phyloP scores from a whole-genome alignment of 2,888 invertebrate species.

The Litoditis marina region DNA sequence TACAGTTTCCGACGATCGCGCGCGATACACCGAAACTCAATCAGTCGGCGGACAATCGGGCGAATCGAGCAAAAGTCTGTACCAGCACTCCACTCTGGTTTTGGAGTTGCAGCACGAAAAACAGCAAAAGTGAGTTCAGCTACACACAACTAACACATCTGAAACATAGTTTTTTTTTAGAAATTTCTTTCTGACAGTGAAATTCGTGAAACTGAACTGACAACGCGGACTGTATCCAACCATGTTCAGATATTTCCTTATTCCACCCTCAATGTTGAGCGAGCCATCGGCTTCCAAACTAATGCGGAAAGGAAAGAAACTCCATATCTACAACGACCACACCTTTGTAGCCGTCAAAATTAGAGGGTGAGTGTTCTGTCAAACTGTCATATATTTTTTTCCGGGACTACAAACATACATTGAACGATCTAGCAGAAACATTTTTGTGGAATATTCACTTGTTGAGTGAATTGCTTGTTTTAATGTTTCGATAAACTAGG shows the following conservation, averaged over 20 bases:
- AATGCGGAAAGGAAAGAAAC: slow-evolving; percentile 59
- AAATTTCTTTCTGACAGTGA: no score
- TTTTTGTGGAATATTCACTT: no score
- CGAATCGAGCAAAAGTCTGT: slow-evolving; percentile 48
- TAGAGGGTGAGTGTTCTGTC: slow-evolving; percentile 53
- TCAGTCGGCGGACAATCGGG: slow-evolving; percentile 48
- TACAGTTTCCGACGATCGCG: slow-evolving; percentile 8
- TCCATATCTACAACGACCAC: slow-evolving; percentile 61
- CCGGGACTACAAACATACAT: no score
- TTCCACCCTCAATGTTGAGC: slow-evolving; percentile 53
- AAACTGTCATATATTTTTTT: no score
- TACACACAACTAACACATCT: no score
- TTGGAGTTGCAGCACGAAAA: slow-evolving; percentile 48
- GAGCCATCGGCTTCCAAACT: slow-evolving; percentile 49
- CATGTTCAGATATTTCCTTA: slow-evolving; percentile 54
- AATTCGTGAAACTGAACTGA: no score
- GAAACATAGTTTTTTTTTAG: not conserved
- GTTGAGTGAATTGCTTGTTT: no score
- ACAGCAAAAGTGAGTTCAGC: slow-evolving; percentile 39
- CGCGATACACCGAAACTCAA: slow-evolving; percentile 38
- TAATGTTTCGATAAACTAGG: no score
- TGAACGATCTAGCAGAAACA: no score
- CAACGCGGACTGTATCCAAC: not conserved
- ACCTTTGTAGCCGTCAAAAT: slow-evolving; percentile 62
- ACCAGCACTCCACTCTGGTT: slow-evolving; percentile 52